These are phyloP conservation scores for Ochotona curzoniae DNA, from an alignment of 2,113 vertebrate species.

Conservation along the genomic window DNA sequence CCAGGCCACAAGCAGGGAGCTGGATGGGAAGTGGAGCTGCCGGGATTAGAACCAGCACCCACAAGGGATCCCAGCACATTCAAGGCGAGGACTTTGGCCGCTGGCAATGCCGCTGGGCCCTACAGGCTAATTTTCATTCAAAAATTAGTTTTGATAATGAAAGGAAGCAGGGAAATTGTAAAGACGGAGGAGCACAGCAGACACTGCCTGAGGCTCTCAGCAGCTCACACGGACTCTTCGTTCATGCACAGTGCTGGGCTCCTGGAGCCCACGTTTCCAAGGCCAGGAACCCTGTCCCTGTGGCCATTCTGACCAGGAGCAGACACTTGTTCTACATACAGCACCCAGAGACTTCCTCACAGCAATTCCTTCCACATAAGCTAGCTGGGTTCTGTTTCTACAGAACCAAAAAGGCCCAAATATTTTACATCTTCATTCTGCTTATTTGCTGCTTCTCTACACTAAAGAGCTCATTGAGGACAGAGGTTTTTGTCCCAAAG, in stretches of 20 bases:
- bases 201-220: not conserved
- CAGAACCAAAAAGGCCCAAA: conserved; percentile 18
- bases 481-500: not conserved
- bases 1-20: no score
- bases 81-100: no score
- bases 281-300: not conserved
- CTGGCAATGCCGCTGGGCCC: no score
- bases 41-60: no score
- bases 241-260: not conserved
- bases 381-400: conserved; percentile 36
- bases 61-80: no score
- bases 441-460: conserved; percentile 13
- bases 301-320: not conserved
- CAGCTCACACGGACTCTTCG: not conserved
- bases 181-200: not conserved
- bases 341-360: not conserved
- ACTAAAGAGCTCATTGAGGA: not conserved
- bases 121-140: conserved; percentile 4
- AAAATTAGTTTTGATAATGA: not conserved
- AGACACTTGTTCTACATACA: not conserved
- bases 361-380: conserved; percentile 1
- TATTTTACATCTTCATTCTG: not conserved
- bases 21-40: no score
- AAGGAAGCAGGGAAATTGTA: not conserved
- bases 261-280: not conserved